A percentile compares a stretch with the other conserved stretches of the same genome.
phyloP scores from a whole-genome alignment of 1,140 invertebrate genomes.

The Drosophila nigromelanica region DNA sequence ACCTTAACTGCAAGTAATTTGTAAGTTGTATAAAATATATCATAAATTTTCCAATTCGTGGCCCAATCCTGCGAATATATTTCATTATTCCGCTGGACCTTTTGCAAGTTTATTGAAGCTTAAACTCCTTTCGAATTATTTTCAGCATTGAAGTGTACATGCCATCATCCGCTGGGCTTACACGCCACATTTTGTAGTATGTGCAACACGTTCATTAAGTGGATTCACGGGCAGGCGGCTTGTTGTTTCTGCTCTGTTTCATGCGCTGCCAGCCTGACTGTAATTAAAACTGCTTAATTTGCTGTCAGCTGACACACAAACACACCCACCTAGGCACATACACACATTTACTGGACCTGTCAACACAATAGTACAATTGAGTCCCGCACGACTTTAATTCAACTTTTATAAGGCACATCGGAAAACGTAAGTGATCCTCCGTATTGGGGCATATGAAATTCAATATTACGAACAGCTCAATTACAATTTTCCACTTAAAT shows the following conservation, averaged over 20 bases:
- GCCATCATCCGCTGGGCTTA: constrained; percentile 2
- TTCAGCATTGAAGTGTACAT: not conserved
- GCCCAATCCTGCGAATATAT: too few relatives aligned
- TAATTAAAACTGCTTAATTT: constrained; percentile 67
- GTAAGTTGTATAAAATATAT: too few relatives aligned
- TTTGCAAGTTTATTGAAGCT: not conserved
- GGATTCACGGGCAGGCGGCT: constrained; percentile 10
- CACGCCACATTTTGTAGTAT: constrained; percentile 11
- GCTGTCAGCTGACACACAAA: constrained; percentile 30
- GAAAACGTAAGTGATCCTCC: constrained; percentile 18
- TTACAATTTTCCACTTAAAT: not conserved
- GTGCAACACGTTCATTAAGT: constrained; percentile 45
- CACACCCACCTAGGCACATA: constrained; percentile 3
- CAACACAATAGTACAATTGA: constrained; percentile 40
- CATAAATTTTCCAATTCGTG: too few relatives aligned
- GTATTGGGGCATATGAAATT: constrained; percentile 9
- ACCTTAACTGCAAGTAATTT: too few relatives aligned
- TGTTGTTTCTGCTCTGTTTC: constrained; percentile 28
- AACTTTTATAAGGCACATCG: constrained; percentile 30
- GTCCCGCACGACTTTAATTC: constrained; percentile 12
- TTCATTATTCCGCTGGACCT: too few relatives aligned
- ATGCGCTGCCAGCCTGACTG: constrained; percentile 25
- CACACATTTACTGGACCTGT: constrained; percentile 14
- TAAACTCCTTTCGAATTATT: not conserved
- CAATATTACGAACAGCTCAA: not conserved